Evolutionary conservation across 30 jellyfish, hydroid and myxozoan genomes (phyloP).

Genomic region (Calvadosia cruxmelitensis): DNA sequence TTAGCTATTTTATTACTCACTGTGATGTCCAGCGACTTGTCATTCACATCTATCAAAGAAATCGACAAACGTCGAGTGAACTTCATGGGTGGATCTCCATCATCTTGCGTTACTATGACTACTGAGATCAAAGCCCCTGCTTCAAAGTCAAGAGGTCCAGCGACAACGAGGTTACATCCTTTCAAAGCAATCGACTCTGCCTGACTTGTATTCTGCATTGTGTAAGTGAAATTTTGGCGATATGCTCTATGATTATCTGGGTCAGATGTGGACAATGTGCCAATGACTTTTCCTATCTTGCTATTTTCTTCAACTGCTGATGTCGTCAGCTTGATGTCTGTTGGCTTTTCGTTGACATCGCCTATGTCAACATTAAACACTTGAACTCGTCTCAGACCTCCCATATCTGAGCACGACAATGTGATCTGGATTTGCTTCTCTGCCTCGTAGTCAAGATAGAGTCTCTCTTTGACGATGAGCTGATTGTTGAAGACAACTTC

Average conservation of each 20-base stretch:
- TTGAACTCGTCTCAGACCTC: slow-evolving; percentile 11
- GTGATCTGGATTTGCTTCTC: slow-evolving; percentile 6
- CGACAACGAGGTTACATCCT: slow-evolving; percentile 8
- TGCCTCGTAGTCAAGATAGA: slow-evolving; percentile 6
- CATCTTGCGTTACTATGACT: slow-evolving; percentile 37
- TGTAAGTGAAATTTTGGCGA: slow-evolving; percentile 43
- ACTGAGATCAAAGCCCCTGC: slow-evolving; percentile 9
- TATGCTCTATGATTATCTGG: slow-evolving; percentile 36
- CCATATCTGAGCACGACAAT: slow-evolving; percentile 46
- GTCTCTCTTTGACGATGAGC: neutral
- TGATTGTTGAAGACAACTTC: neutral
- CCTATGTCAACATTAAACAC: slow-evolving; percentile 19
- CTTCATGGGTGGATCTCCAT: slow-evolving; percentile 56
- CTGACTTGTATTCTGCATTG: slow-evolving; percentile 26
- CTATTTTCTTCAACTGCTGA: slow-evolving; percentile 33
- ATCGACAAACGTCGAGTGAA: slow-evolving; percentile 15
- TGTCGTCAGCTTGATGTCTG: slow-evolving; percentile 22
- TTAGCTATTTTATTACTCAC: slow-evolving; percentile 23
- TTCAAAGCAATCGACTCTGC: slow-evolving; percentile 21
- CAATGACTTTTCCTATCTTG: slow-evolving; percentile 12
- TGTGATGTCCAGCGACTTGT: slow-evolving; percentile 62
- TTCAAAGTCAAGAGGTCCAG: slow-evolving; percentile 28
- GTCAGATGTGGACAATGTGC: slow-evolving; percentile 41
- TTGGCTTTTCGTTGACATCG: slow-evolving; percentile 83
- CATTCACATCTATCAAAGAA: slow-evolving; percentile 52